phyloP scores from a whole-genome alignment of 2,888 invertebrate species.

The Falcaria lacertinaria region DNA sequence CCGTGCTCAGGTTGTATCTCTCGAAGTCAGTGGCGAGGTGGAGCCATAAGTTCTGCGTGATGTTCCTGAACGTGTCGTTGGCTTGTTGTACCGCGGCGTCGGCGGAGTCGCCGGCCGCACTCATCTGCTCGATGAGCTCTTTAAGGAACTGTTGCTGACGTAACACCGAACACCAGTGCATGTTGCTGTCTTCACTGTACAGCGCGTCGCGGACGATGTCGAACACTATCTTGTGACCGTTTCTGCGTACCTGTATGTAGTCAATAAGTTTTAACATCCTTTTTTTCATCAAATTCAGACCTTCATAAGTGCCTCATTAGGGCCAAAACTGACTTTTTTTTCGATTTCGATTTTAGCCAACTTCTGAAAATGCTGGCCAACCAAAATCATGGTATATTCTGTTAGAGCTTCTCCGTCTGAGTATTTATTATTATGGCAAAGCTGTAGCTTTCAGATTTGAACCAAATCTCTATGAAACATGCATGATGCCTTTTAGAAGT shows the following conservation, averaged over 20 bases:
- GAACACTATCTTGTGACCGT: conserved; percentile 84
- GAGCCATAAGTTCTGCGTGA: conserved; percentile 82
- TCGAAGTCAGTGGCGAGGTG: conserved; percentile 87
- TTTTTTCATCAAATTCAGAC: too few species aligned
- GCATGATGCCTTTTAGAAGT: too few species aligned
- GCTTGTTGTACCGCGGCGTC: conserved; percentile 70
- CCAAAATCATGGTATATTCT: too few species aligned
- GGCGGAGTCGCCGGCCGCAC: conserved; percentile 68
- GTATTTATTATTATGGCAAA: too few species aligned
- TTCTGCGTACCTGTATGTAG: conserved; percentile 57
- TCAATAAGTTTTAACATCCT: too few species aligned
- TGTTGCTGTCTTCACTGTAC: conserved; percentile 83
- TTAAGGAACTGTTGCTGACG: conserved; percentile 88
- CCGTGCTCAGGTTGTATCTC: conserved; percentile 75
- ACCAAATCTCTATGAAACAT: too few species aligned
- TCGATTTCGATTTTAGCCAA: too few species aligned
- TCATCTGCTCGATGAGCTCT: conserved; percentile 81
- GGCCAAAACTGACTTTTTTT: too few species aligned
- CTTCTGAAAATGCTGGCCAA: too few species aligned
- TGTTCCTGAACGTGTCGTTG: conserved; percentile 76
- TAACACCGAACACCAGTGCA: conserved; percentile 84
- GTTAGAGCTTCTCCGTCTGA: too few species aligned
- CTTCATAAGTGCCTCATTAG: too few species aligned
- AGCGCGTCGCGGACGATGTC: conserved; percentile 58
- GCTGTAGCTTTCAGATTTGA: too few species aligned